Percentiles rank a stretch among this genome's conserved stretches.
Evolutionary conservation across 2,888 invertebrate species (phyloP).

Genomic region (Agrilus cyanescens): DNA sequence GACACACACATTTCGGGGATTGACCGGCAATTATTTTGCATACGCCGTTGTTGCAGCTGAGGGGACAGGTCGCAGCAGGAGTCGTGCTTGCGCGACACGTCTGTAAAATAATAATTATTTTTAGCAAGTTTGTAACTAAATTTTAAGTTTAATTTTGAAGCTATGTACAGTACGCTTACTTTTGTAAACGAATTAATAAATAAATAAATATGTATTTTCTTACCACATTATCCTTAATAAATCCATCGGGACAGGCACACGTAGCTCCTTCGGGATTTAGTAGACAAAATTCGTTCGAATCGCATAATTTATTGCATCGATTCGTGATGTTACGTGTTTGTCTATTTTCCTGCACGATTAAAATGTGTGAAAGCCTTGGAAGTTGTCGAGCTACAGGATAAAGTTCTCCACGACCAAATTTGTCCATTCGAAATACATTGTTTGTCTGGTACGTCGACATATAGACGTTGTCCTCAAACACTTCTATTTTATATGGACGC

Average conservation of each 20-base stretch:
- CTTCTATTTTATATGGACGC: conserved; percentile 58
- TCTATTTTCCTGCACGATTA: conserved; percentile 55
- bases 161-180: neutral
- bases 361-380: conserved; percentile 49
- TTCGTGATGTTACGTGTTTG: conserved; percentile 46
- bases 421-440: conserved; percentile 50
- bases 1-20: conserved; percentile 52
- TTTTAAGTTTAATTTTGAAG: neutral
- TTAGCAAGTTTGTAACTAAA: neutral
- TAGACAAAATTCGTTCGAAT: conserved; percentile 48
- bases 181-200: neutral
- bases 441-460: conserved; percentile 52
- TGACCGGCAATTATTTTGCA: conserved; percentile 40
- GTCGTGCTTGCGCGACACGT: conserved; percentile 28
- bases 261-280: conserved; percentile 29
- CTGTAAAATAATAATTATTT: conserved; percentile 39
- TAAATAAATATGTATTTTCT: conserved; percentile 10
- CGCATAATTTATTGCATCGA: conserved; percentile 51
- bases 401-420: conserved; percentile 49
- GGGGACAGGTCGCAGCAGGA: conserved; percentile 34
- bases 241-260: conserved; percentile 33
- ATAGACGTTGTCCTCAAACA: conserved; percentile 61
- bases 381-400: conserved; percentile 44
- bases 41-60: conserved; percentile 49
- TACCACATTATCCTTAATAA: conserved; percentile 30